A percentile compares a stretch with the other conserved stretches of the same genome.
Conservation (phyloP, 2,113 vertebrate species). For the Thinocorus orbignyianus region DNA sequence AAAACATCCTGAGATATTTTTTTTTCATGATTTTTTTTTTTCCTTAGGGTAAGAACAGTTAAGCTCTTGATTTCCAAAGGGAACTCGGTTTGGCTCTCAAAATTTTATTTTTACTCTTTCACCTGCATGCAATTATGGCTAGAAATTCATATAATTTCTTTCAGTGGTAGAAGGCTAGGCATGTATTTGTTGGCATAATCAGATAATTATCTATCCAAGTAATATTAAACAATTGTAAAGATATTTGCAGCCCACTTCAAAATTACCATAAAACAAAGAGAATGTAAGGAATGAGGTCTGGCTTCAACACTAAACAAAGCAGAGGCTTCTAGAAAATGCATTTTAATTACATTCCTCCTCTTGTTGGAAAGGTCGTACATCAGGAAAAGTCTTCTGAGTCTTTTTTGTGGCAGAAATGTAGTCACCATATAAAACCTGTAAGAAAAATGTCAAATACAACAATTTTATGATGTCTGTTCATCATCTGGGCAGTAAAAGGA, state of each 20-base stretch:
- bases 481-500: neutral
- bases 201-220: slow-evolving; percentile 33
- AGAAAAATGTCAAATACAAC: neutral
- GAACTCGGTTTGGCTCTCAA: neutral
- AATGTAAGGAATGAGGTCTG: slow-evolving; percentile 35
- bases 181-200: slow-evolving; percentile 30
- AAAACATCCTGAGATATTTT: neutral
- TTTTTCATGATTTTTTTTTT: neutral
- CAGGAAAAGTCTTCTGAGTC: slow-evolving; percentile 18
- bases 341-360: slow-evolving; percentile 4
- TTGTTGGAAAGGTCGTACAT: neutral
- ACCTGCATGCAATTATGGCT: neutral
- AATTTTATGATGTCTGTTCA: neutral
- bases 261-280: slow-evolving; percentile 14
- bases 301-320: neutral
- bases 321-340: neutral
- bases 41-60: neutral
- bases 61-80: neutral
- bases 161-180: neutral
- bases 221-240: slow-evolving; percentile 38
- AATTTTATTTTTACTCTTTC: neutral
- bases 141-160: neutral
- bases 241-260: slow-evolving; percentile 5
- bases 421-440: neutral
- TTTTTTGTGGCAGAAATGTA: slow-evolving; percentile 11